Evolutionary conservation across 1,140 invertebrate genomes (phyloP).

Genomic region (Drosophila pruinosa): DNA sequence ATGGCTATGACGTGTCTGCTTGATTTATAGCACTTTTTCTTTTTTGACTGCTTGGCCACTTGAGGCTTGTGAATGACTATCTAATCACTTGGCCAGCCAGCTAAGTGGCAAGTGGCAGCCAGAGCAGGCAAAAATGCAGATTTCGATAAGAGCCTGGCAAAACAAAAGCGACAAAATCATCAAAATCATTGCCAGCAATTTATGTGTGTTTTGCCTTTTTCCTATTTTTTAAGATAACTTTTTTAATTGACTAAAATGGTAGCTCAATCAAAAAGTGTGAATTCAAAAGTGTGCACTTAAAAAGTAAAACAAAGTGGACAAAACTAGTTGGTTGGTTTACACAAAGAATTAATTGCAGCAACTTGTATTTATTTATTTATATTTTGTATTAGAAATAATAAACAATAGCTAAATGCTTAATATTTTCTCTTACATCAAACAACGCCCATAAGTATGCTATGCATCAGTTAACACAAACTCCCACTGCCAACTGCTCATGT

Average conservation of each 20-base stretch:
- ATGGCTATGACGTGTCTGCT: conserved; percentile 27
- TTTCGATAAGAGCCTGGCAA: conserved; percentile 21
- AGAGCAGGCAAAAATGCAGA: conserved; percentile 15
- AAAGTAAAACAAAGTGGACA: no score
- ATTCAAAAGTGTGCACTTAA: no score
- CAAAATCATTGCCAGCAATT: not conserved
- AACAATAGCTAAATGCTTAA: not conserved
- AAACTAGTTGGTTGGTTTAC: no score
- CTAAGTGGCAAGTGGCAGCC: conserved; percentile 11
- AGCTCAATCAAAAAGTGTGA: no score
- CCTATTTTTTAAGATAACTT: no score
- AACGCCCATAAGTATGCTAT: conserved; percentile 39
- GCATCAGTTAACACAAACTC: not conserved
- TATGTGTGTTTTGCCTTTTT: no score
- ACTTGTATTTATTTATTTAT: no score
- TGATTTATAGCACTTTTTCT: conserved; percentile 27
- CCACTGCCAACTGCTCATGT: no score
- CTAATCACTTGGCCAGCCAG: conserved; percentile 30
- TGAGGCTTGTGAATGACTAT: conserved; percentile 8
- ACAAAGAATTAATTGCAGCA: no score
- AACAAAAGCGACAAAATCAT: not conserved
- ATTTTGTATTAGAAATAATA: not conserved
- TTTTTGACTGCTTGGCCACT: conserved; percentile 6
- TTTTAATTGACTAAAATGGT: no score
- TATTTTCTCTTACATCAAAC: not conserved